Evolutionary conservation across 2,888 invertebrate species (phyloP), one percentile per base, ranked within the genome.

Genomic region (Nomada flava): DNA sequence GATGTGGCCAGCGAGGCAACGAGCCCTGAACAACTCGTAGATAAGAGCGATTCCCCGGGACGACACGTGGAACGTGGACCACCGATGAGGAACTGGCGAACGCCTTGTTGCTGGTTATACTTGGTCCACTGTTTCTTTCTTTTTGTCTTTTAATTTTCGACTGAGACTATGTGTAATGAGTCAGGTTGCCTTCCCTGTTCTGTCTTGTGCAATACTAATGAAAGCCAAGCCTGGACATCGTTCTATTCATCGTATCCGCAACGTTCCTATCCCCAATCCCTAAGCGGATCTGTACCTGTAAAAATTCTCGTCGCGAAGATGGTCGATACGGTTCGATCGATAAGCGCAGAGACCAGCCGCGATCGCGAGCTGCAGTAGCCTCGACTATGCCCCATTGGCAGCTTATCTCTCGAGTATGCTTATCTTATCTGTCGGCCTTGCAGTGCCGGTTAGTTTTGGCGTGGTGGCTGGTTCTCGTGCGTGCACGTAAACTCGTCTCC

Each of bases 1-100:
- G 86, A 87, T 86, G 86, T 85, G 83, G 73, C 80, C 82, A 86
- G 89, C 82, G 62, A 20, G 84, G 83, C 60, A 74, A 80, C 64
- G 55, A 73, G 79, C 86, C 69, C 71, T 13, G 57, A 86, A 84
- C 88, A 84, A 88, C 59, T 73, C 47, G 44, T n/a, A 52, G 62
- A 76, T 71, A 64, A 59, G 63, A 29, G 36, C 26, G 67, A 55
- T 67, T 62, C 57, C 10, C n/a, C 18, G 55, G 55, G 75, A 73
- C 70, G 79, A 74, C 79, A 74, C 81, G 68, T 60, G 74, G 69
- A 55, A 79, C 57, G 36, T 3, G 18, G 13, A 9, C 13, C 42
- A 15, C 4, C 29, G n/a, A 47, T 10, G 11, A 47, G 47, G 47
- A 47, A 11, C 26, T 44, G 44, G 10, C 44, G 44, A 44, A 44